A percentile compares a stretch with the other conserved stretches of the same genome.
phyloP scores from a whole-genome alignment of 2,888 invertebrate genomes.

The Acleris literana region DNA sequence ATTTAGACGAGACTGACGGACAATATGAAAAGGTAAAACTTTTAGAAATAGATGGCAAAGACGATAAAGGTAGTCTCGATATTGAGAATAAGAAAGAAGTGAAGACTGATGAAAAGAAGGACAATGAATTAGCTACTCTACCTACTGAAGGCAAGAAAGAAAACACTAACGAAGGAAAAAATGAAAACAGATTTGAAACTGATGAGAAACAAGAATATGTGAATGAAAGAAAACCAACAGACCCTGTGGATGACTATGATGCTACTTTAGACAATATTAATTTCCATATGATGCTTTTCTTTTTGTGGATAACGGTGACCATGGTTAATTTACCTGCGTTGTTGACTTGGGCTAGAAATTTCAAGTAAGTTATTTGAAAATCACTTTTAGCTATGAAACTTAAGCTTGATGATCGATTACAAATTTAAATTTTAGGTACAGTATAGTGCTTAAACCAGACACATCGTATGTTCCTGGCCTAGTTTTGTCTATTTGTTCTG shows the following conservation, averaged over 20 bases:
- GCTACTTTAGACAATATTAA: constrained; percentile 81
- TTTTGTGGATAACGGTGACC: constrained; percentile 86
- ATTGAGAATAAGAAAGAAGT: constrained; percentile 1
- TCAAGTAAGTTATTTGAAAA: constrained; percentile 82
- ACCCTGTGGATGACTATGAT: neutral
- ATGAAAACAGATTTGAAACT: constrained; percentile 41
- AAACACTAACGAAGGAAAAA: constrained; percentile 14
- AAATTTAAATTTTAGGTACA: constrained; percentile 65
- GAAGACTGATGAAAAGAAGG: neutral
- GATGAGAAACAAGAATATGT: neutral
- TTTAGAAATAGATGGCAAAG: neutral
- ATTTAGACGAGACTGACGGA: neutral
- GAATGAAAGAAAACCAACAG: constrained; percentile 7
- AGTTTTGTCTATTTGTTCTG: constrained; percentile 83
- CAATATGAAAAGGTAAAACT: constrained; percentile 4
- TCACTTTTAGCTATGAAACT: too few relatives aligned
- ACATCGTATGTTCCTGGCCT: constrained; percentile 84
- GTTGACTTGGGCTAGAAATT: constrained; percentile 92
- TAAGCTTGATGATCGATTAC: too few relatives aligned
- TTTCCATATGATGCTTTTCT: constrained; percentile 89
- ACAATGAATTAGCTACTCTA: constrained; percentile 11
- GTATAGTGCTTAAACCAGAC: constrained; percentile 83
- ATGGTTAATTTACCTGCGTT: constrained; percentile 88
- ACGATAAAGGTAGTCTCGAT: constrained; percentile 1
- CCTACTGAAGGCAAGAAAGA: neutral